Evolutionary conservation across 2,113 vertebrate genomes (phyloP).

Genomic region (Daboia siamensis): DNA sequence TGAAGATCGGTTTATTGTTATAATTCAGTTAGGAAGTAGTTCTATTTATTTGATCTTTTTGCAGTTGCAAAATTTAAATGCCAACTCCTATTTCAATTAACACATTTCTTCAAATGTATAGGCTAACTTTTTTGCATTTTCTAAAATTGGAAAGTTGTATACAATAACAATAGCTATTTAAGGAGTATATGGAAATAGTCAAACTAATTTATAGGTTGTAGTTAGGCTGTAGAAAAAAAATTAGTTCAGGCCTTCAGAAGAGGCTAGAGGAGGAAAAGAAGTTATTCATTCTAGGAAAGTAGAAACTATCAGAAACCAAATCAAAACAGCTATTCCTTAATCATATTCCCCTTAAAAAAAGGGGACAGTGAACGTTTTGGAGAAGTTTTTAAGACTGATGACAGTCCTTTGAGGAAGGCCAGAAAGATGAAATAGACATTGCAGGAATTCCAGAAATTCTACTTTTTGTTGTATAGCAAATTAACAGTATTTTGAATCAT

Average conservation of each 20-base stretch:
- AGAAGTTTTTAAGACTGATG: neutral
- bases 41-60: conserved; percentile 32
- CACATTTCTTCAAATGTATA: neutral
- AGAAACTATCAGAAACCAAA: neutral
- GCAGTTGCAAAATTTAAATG: conserved; percentile 10
- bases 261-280: neutral
- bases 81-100: neutral
- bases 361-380: neutral
- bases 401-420: neutral
- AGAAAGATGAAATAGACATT: neutral
- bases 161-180: neutral
- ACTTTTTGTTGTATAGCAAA: neutral
- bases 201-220: neutral
- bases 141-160: neutral
- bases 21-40: neutral
- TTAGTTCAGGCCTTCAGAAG: neutral
- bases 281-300: neutral
- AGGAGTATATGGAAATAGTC: neutral
- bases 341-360: neutral
- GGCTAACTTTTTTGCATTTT: neutral
- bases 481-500: neutral
- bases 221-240: neutral
- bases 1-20: neutral
- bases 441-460: neutral
- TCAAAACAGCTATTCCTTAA: neutral